A percentile compares a stretch with the other conserved stretches of the same genome.
These are phyloP conservation scores for Cantharis flavilabris DNA, from an alignment of 2,888 invertebrate genomes.

Conservation along the genomic window DNA sequence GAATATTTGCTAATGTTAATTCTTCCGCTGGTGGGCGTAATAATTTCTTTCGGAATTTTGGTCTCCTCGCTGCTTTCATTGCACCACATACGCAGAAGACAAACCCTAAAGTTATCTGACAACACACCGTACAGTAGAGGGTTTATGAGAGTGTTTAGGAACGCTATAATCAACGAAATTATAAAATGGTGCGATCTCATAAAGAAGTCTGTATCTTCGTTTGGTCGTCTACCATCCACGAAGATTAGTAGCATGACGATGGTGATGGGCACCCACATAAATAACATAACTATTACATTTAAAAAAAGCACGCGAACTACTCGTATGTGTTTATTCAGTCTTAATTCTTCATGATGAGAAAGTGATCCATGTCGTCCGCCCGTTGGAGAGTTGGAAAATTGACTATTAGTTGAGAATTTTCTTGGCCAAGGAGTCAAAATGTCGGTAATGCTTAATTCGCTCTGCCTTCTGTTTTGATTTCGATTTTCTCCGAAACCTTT, in stretches of 20 bases:
- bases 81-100: constrained; percentile 55
- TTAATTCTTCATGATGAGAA: constrained; percentile 58
- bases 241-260: constrained; percentile 60
- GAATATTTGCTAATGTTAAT: constrained; percentile 38
- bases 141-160: constrained; percentile 62
- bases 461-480: constrained; percentile 53
- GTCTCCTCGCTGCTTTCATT: constrained; percentile 16
- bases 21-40: constrained; percentile 46
- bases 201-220: constrained; percentile 58
- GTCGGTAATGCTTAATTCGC: constrained; percentile 58
- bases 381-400: constrained; percentile 43
- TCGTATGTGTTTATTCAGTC: constrained; percentile 60
- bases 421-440: constrained; percentile 58
- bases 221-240: constrained; percentile 58
- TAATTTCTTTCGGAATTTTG: constrained; percentile 35
- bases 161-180: constrained; percentile 57
- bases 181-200: constrained; percentile 60
- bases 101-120: constrained; percentile 60
- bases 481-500: constrained; percentile 31
- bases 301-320: constrained; percentile 60
- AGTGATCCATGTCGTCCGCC: constrained; percentile 55
- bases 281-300: constrained; percentile 61
- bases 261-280: constrained; percentile 64
- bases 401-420: constrained; percentile 53
- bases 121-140: constrained; percentile 62